These are phyloP conservation scores for Chelidonichthys spinosus DNA, from an alignment of 2,797 vertebrate genomes.

Conservation along the genomic window DNA sequence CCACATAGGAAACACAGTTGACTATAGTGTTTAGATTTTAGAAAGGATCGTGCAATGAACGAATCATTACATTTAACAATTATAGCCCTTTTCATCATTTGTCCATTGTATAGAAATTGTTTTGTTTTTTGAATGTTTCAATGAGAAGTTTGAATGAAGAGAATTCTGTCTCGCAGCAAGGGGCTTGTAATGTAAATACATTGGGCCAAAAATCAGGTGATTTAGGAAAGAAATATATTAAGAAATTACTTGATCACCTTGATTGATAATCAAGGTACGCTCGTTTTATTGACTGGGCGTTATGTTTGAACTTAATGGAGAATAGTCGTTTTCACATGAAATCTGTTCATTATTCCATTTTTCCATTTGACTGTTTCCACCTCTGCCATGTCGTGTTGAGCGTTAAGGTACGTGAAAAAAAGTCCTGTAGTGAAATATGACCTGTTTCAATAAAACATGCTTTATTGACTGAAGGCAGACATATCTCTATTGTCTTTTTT, in stretches of 20 bases:
- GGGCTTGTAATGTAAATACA: constrained; percentile 72
- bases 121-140: constrained; percentile 59
- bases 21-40: not conserved
- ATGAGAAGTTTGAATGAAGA: constrained; percentile 53
- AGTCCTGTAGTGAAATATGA: constrained; percentile 55
- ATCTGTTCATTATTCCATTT: constrained; percentile 73
- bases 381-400: constrained; percentile 50
- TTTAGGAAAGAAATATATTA: constrained; percentile 46
- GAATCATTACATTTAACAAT: constrained; percentile 26
- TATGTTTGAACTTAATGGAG: constrained; percentile 40
- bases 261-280: constrained; percentile 43
- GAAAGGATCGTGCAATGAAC: not conserved
- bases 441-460: constrained; percentile 78
- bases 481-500: constrained; percentile 35
- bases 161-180: constrained; percentile 44
- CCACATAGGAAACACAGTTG: constrained; percentile 6
- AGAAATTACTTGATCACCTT: constrained; percentile 50
- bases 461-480: constrained; percentile 71
- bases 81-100: constrained; percentile 51
- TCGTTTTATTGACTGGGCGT: constrained; percentile 32
- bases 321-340: constrained; percentile 62
- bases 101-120: constrained; percentile 69
- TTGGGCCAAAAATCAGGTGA: constrained; percentile 77
- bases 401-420: constrained; percentile 32
- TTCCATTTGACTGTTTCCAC: constrained; percentile 64